phyloP scores from a whole-genome alignment of 1,140 invertebrate species.

The Grapholita molesta region DNA sequence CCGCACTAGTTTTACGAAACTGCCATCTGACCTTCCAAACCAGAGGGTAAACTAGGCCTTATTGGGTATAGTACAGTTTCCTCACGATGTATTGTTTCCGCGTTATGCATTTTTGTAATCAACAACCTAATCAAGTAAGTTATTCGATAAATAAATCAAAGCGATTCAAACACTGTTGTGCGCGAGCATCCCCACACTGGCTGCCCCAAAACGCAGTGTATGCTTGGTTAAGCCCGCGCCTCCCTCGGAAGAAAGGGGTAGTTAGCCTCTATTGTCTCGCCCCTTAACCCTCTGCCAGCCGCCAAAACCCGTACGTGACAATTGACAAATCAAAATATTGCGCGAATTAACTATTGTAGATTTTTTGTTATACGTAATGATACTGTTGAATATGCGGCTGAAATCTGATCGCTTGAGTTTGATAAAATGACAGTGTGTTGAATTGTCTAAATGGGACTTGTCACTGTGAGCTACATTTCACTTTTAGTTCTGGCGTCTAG shows the following conservation, averaged over 20 bases:
- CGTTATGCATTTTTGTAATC: too few relatives aligned
- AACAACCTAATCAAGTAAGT: too few relatives aligned
- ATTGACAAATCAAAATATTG: constrained; percentile 12
- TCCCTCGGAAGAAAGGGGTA: constrained; percentile 71
- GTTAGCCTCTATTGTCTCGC: constrained; percentile 74
- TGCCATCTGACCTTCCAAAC: too few relatives aligned
- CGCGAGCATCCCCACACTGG: constrained; percentile 52
- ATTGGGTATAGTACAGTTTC: too few relatives aligned
- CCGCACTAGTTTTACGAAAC: too few relatives aligned
- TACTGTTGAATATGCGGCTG: not conserved
- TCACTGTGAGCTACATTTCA: not conserved
- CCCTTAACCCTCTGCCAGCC: constrained; percentile 24
- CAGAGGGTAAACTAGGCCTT: too few relatives aligned
- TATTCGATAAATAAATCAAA: not conserved
- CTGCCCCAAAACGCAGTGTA: constrained; percentile 65
- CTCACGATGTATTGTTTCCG: too few relatives aligned
- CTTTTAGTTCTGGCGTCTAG: not conserved
- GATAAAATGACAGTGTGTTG: not conserved
- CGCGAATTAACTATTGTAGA: constrained; percentile 8
- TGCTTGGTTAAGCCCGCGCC: constrained; percentile 74
- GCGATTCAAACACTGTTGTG: constrained; percentile 24
- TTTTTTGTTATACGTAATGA: not conserved
- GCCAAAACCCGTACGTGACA: constrained; percentile 40
- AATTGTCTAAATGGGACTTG: too few relatives aligned
- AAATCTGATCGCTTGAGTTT: not conserved